Base-by-base conservation (phyloP, 2,797 vertebrate genomes). In the Hydrolagus colliei region DNA sequence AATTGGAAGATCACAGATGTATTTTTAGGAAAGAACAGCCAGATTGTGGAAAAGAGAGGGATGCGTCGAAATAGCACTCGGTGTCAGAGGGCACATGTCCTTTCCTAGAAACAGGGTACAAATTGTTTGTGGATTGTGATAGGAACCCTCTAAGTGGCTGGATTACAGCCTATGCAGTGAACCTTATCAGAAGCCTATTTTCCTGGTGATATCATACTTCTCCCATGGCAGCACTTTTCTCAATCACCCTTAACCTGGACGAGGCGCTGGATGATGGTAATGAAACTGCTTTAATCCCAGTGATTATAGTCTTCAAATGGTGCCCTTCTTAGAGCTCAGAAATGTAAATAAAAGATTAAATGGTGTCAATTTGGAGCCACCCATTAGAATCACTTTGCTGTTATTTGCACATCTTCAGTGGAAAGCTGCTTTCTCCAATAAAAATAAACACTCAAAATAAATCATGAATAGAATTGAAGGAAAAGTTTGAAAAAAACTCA, bases 91-190 rank as follows among this genome's bases (percentile, higher is more conserved):
- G 67, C 65, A 84, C 52, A 32, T 35, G 32, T 5, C 11, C 14
- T 68, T 84, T n/a, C 65, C 52, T 52, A 9, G 65, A 71, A 62
- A 86, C 52, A 32, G n/a, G 32, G 9, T 72, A 20, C 68, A 85
- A 73, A 22, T 71, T 52, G 61, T 62, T 62, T 92, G 91, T 93
- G 90, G 22, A 90, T 89, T 76, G 87, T 92, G 91, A 92, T 92
- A 93, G 90, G 91, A 91, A 92, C 92, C 91, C 90, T 93, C 91
- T 93, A 94, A 93, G 93, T 93, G 90, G 93, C 95, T 96, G 93
- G 96, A 96, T 96, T 94, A 92, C 93, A 94, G 91, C 88, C 67
- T 73, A 91, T 91, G 88, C 89, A 88, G 88, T 84, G 87, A n/a
- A 90, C 88, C 88, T 94, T 96, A 94, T 95, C 93, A 88, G 89